Evolutionary conservation across 1,140 invertebrate genomes (phyloP), one percentile per base, ranked within the genome.

Genomic region (Drosophila miranda): DNA sequence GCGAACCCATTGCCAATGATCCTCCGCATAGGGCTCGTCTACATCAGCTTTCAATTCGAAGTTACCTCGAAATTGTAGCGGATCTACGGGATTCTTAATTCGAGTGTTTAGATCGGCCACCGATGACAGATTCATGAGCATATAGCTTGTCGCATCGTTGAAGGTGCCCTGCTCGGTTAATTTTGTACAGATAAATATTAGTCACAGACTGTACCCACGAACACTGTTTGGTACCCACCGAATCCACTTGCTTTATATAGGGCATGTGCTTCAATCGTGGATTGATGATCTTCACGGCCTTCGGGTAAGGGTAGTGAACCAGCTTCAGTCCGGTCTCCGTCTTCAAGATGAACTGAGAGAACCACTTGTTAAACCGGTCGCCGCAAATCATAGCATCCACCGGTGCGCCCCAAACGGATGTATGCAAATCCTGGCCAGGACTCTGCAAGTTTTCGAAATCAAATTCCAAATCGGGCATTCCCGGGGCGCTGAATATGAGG

Each of bases 351-450:
- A 92, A 93, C 46, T 92, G 90, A 0, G 94, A 94, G 54, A 94
- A 84, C 94, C 94, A 95, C 9, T 89, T 89, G 3, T 94, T 93
- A 19, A 91, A 91, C 62, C 94, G 93, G 49, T 93, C 92, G 14
- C 94, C 94, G 56, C 94, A 94, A 62, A 94, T 92, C 60, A 93
- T 92, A 0, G 91, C 92, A 16, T 92, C 78, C 4, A 94, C 87
- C 0, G 91, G 57, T 63, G 91, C 90, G 30, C 91, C 92, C 92
- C 92, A 93, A 16, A 93, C 89, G 0, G 91, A 83, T 0, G 92
- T 91, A 13, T 67, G 91, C 23, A 92, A 92, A 61, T 82, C 71
- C 34, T 72, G 62, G 41, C 91, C 91, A 0, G 75, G 63, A 1
- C 49, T 30, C 1, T 59, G 64, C 8, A 93, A 28, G 0, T 57